Evolutionary conservation across 2,797 vertebrate species (phyloP).

Genomic region (Clarias pachynema): DNA sequence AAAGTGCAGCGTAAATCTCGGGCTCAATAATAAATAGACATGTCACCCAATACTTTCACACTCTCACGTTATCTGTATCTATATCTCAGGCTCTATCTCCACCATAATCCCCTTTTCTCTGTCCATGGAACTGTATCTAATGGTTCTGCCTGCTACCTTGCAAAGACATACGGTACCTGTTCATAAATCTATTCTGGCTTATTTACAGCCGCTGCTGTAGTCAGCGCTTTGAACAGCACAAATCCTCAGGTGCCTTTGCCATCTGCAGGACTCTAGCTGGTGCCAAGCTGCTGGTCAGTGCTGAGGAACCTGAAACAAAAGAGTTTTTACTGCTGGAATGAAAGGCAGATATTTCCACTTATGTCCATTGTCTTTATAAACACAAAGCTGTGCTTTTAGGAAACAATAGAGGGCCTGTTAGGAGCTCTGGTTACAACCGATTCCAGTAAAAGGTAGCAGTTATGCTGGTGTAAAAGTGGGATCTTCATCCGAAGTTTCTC

Average conservation of each 20-base stretch:
- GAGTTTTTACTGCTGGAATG: slow-evolving; percentile 3
- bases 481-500: slow-evolving; percentile 32
- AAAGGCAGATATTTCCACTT: slow-evolving; percentile 5
- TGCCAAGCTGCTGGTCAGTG: slow-evolving; percentile 46
- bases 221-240: slow-evolving; percentile 75
- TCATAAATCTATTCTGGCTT: slow-evolving; percentile 72
- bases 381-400: not conserved
- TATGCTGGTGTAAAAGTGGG: slow-evolving; percentile 24
- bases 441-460: slow-evolving; percentile 31
- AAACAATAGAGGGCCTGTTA: not conserved
- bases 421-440: not conserved
- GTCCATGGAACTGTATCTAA: slow-evolving; percentile 62
- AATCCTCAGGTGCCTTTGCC: slow-evolving; percentile 64
- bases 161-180: slow-evolving; percentile 61
- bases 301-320: slow-evolving; percentile 40
- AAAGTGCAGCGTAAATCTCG: slow-evolving; percentile 50
- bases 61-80: slow-evolving; percentile 52
- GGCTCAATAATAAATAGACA: slow-evolving; percentile 53
- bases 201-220: slow-evolving; percentile 74
- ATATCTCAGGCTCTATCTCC: slow-evolving; percentile 53
- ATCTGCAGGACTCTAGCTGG: slow-evolving; percentile 58
- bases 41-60: slow-evolving; percentile 44
- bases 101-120: slow-evolving; percentile 57
- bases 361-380: not conserved
- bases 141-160: slow-evolving; percentile 65